Conservation (phyloP, 37 sponge, comb jelly and placozoan genomes). For the Mnemiopsis leidyi region DNA sequence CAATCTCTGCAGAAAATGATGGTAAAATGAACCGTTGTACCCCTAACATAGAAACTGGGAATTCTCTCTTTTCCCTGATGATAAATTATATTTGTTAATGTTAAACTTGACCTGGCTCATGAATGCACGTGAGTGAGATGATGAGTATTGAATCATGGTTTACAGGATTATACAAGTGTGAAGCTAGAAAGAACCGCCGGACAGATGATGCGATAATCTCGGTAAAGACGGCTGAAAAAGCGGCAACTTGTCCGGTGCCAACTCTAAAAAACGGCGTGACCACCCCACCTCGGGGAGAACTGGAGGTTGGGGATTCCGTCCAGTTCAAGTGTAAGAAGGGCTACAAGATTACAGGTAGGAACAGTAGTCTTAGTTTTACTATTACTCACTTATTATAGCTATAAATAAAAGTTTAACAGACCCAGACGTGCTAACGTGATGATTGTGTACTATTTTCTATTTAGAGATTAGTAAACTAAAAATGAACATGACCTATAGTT, state of each 20-base stretch:
- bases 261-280: background rate
- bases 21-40: background rate
- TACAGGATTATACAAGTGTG: slow-evolving; percentile 26
- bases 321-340: background rate
- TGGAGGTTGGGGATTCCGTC: background rate
- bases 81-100: too few relatives aligned
- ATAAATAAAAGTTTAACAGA: too few relatives aligned
- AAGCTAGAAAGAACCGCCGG: background rate
- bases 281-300: background rate
- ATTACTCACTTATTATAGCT: too few relatives aligned
- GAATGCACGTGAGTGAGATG: too few relatives aligned
- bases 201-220: background rate
- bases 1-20: background rate
- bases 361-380: too few relatives aligned
- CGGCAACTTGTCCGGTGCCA: background rate
- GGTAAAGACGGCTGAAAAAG: background rate
- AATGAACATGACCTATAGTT: too few relatives aligned
- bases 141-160: too few relatives aligned
- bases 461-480: too few relatives aligned
- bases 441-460: too few relatives aligned
- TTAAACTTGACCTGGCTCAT: too few relatives aligned
- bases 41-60: background rate
- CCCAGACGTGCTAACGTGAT: too few relatives aligned
- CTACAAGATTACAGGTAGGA: background rate
- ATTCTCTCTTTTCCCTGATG: too few relatives aligned